Percentiles rank a stretch among this genome's conserved stretches.
These are phyloP conservation scores for Heliconius nattereri DNA, from an alignment of 1,140 invertebrate genomes.

Conservation along the genomic window DNA sequence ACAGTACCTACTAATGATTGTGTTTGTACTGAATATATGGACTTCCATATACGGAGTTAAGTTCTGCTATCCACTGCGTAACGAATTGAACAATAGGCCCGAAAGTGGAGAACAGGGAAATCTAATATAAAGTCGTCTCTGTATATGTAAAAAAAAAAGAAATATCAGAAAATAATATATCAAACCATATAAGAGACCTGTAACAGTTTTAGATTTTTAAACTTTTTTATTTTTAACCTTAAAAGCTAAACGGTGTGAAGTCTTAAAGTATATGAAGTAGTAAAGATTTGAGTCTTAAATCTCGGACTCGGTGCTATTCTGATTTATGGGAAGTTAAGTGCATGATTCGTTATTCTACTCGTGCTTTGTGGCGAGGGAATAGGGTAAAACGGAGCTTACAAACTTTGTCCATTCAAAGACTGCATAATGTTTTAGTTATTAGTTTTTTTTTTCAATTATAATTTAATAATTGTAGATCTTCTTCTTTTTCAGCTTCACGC, in stretches of 20 bases:
- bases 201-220: neutral
- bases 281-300: slow-evolving; percentile 9
- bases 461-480: neutral
- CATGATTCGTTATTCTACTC: slow-evolving; percentile 14
- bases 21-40: too few species aligned
- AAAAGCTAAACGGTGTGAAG: slow-evolving; percentile 19
- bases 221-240: slow-evolving; percentile 17
- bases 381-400: neutral
- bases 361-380: neutral
- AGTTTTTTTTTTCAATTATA: neutral
- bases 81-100: too few species aligned
- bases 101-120: too few species aligned
- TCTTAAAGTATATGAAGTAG: slow-evolving; percentile 21
- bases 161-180: neutral
- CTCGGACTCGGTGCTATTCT: slow-evolving; percentile 13
- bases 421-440: neutral
- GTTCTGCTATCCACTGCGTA: too few species aligned
- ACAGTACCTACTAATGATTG: too few species aligned
- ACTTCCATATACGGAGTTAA: too few species aligned
- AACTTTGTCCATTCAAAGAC: neutral
- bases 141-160: neutral
- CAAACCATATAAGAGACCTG: neutral
- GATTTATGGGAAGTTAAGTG: slow-evolving; percentile 19
- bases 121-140: too few species aligned
- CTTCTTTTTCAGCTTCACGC: neutral